phyloP scores from a whole-genome alignment of 2,888 invertebrate genomes.

The Notodonta dromedarius region DNA sequence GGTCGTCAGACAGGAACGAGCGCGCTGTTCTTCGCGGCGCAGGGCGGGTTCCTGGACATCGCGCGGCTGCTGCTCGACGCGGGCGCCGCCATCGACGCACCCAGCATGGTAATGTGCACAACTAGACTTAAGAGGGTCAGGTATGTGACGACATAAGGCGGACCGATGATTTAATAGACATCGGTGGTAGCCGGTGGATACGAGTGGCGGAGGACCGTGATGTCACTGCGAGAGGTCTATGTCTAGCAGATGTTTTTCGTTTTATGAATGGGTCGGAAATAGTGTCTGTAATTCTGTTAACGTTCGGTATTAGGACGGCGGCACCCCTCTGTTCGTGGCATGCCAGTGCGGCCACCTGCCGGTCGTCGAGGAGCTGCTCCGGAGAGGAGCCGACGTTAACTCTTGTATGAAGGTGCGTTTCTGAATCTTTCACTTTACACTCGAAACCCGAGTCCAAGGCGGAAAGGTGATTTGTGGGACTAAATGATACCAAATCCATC shows the following conservation, averaged over 20 bases:
- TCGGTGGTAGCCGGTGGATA: too few species aligned
- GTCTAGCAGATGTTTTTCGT: too few species aligned
- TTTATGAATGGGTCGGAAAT: too few species aligned
- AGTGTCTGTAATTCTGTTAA: not conserved
- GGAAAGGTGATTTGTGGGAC: too few species aligned
- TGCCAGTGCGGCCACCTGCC: constrained; percentile 96
- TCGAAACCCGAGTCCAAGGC: too few species aligned
- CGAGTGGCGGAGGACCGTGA: too few species aligned
- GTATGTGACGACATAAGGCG: too few species aligned
- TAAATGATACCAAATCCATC: too few species aligned
- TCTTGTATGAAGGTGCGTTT: constrained; percentile 90
- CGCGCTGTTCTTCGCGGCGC: constrained; percentile 96
- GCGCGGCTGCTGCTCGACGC: constrained; percentile 90
- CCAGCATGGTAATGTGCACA: constrained; percentile 86
- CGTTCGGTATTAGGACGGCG: constrained; percentile 90
- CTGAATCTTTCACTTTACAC: too few species aligned
- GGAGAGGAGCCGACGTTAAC: constrained; percentile 92
- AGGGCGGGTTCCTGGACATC: constrained; percentile 95
- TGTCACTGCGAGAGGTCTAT: too few species aligned
- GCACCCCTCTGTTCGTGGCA: constrained; percentile 96
- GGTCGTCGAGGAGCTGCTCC: constrained; percentile 93
- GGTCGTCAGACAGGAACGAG: constrained; percentile 93
- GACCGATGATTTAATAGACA: too few species aligned
- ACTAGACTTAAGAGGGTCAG: too few species aligned
- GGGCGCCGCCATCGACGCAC: constrained; percentile 90